Conservation (phyloP, 2,888 invertebrate genomes). For the Tigriopus californicus region DNA sequence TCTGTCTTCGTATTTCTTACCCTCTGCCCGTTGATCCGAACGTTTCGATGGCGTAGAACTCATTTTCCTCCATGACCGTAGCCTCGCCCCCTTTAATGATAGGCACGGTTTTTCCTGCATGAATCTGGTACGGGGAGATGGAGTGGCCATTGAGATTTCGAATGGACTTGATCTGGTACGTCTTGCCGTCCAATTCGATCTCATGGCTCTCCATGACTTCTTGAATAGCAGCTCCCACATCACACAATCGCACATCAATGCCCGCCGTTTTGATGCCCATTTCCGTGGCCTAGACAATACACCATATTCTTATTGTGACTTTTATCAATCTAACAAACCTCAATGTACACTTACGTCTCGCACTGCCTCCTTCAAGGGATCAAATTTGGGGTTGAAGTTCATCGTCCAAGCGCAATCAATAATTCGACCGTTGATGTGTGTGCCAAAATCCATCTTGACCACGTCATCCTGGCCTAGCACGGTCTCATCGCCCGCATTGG, state of each 20-base stretch:
- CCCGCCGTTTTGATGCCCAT: conserved; percentile 75
- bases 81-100: conserved; percentile 98
- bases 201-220: conserved; percentile 99
- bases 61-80: conserved; percentile 95
- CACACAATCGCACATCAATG: conserved; percentile 91
- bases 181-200: conserved; percentile 87
- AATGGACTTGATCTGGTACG: conserved; percentile 89
- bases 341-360: conserved; percentile 37
- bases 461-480: conserved; percentile 80
- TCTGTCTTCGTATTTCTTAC: background rate
- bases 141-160: conserved; percentile 97
- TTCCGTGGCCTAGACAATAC: conserved; percentile 52
- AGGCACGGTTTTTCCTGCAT: conserved; percentile 94
- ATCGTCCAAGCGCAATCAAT: conserved; percentile 98
- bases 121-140: conserved; percentile 77
- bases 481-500: conserved; percentile 91
- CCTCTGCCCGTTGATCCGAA: conserved; percentile 84
- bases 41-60: conserved; percentile 97
- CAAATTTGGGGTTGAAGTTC: conserved; percentile 89
- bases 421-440: conserved; percentile 83
- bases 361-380: conserved; percentile 80
- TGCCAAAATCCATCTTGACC: conserved; percentile 96
- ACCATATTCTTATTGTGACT: background rate
- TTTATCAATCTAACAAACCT: background rate
- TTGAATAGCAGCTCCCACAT: conserved; percentile 78